These are phyloP conservation scores for Thecophora atra DNA, from an alignment of 2,888 invertebrate species.

Conservation along the genomic window DNA sequence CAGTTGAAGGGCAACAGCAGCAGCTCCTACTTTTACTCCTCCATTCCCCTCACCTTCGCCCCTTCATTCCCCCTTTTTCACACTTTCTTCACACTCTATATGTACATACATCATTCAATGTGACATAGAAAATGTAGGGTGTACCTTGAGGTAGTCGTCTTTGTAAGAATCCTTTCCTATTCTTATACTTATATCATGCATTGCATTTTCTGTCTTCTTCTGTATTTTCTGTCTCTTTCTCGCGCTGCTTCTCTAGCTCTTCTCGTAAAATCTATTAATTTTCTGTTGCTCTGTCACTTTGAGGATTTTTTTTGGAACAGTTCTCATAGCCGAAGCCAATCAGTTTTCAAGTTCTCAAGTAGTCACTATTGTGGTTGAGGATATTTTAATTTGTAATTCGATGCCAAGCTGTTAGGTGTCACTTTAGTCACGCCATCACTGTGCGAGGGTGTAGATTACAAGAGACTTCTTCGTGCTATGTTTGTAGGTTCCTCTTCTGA, in stretches of 20 bases:
- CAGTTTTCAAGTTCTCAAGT: slow-evolving; percentile 25
- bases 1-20: neutral
- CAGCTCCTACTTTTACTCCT: too few species aligned
- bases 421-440: slow-evolving; percentile 55
- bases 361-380: slow-evolving; percentile 11
- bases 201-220: too few species aligned
- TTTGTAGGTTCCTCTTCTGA: neutral
- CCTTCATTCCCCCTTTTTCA: neutral
- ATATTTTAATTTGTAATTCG: slow-evolving; percentile 60
- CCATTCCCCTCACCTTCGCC: too few species aligned
- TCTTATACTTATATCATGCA: neutral
- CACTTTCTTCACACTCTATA: neutral
- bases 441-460: slow-evolving; percentile 54
- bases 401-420: slow-evolving; percentile 55
- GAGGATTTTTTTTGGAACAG: neutral
- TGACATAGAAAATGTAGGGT: slow-evolving; percentile 11
- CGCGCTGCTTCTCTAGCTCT: neutral
- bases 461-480: neutral
- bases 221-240: neutral
- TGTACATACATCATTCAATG: too few species aligned
- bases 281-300: neutral
- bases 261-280: neutral
- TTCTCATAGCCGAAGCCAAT: neutral
- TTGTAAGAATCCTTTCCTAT: neutral
- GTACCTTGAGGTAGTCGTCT: neutral